Percentiles rank a stretch among this genome's conserved stretches.
Evolutionary conservation across 1,140 invertebrate genomes (phyloP).

Genomic region (Dryas iulia): DNA sequence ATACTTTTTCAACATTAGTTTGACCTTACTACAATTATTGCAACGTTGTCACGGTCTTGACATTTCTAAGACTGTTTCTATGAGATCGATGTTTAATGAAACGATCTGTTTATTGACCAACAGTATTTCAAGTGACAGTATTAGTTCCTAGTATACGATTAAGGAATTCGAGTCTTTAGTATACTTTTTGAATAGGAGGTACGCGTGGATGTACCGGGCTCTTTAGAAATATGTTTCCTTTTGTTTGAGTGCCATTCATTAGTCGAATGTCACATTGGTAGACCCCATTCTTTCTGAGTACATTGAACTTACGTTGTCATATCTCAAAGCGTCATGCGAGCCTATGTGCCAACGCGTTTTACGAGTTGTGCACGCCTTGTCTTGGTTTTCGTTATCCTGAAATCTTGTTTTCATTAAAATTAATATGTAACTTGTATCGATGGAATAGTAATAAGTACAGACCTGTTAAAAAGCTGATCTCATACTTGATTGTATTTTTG

Average conservation of each 20-base stretch:
- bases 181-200: slow-evolving; percentile 23
- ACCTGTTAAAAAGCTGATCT: slow-evolving; percentile 14
- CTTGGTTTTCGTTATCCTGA: slow-evolving; percentile 45
- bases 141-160: neutral
- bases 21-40: neutral
- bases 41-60: neutral
- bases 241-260: slow-evolving; percentile 74
- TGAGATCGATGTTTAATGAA: neutral
- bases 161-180: neutral
- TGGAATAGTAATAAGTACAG: slow-evolving; percentile 10
- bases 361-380: slow-evolving; percentile 38
- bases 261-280: slow-evolving; percentile 65
- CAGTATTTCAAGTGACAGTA: neutral
- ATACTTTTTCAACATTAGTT: neutral
- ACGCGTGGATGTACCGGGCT: slow-evolving; percentile 40
- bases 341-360: slow-evolving; percentile 58
- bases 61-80: neutral
- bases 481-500: neutral
- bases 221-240: slow-evolving; percentile 42
- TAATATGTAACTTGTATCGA: neutral
- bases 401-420: slow-evolving; percentile 43
- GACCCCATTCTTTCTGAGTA: slow-evolving; percentile 64
- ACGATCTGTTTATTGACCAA: neutral
- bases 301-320: slow-evolving; percentile 64
- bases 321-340: slow-evolving; percentile 46